Evolutionary conservation across 2,888 invertebrate genomes (phyloP), one percentile per base, ranked within the genome.

Genomic region (Aspidiotus rigidus): DNA sequence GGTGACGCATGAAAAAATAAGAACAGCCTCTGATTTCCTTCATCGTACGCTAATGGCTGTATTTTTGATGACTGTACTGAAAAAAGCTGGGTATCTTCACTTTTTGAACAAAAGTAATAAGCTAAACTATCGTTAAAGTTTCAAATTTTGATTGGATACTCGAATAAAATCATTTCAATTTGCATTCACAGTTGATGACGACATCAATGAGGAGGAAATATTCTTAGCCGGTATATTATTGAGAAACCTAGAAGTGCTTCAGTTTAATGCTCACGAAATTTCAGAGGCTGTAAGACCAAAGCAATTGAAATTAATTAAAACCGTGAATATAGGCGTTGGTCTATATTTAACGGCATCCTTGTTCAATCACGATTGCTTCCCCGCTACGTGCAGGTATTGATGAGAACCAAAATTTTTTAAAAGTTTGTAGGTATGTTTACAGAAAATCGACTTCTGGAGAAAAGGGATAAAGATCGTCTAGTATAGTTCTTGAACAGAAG

Each of bases 241-340:
- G 9, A 84, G 84, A 54, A 83, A 89, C 74, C 80, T 91, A 10
- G 88, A 90, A 77, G 81, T 89, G 64, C 78, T 91, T 13, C 91
- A 91, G 76, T 92, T 90, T 77, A 92, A 92, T 76, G 90, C 90
- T 0, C 91, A 92, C 75, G 91, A 91, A 79, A 84, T 92, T 53
- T 87, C 84, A 74, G 88, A 89, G 75, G 74, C 74, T 41, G 53
- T 72, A 53, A 69, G 69, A 57, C 79, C 77, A 40, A 81, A 81
- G 0, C 28, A 57, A n/a, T 55, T 41, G 0, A 55, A 55, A 42
- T 44, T 42, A 54, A 81, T 84, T 28, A 84, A 82, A 74, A 78
- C 81, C 0, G 75, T 81, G 2, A 84, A 85, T 75, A 80, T 85
- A 15, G 87, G 87, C 0, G 85, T 89, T 2, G 90, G 85, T 0